phyloP scores from a whole-genome alignment of 2,113 vertebrate genomes.

The Lycocorax pyrrhopterus region DNA sequence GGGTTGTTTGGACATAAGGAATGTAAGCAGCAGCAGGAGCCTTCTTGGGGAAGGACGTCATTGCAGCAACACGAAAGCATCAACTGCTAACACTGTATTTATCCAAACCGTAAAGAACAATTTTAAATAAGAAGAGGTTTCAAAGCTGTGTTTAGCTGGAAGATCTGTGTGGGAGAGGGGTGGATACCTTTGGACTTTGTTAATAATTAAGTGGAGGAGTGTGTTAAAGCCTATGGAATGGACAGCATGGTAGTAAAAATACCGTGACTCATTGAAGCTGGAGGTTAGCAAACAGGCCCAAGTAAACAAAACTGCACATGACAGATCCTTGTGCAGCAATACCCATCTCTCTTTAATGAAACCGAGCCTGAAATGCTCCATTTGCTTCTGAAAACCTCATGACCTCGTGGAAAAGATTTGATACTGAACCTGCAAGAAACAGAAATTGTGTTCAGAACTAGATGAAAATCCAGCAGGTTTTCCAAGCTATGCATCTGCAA shows the following conservation, averaged over 20 bases:
- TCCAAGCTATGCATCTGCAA: neutral
- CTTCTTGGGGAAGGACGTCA: neutral
- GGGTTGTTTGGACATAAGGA: neutral
- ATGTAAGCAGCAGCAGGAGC: neutral
- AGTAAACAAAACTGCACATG: conserved; percentile 36
- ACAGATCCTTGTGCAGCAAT: neutral
- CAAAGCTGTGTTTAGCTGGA: conserved; percentile 30
- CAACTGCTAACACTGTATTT: conserved; percentile 7
- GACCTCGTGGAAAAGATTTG: neutral
- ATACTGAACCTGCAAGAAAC: neutral
- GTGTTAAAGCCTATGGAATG: conserved; percentile 47
- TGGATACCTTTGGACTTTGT: conserved; percentile 56
- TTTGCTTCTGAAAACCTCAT: neutral
- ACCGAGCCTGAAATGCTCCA: neutral
- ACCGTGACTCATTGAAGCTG: conserved; percentile 23
- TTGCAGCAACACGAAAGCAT: neutral
- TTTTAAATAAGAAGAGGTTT: conserved; percentile 33
- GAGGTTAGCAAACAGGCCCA: conserved; percentile 34
- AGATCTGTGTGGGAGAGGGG: conserved; percentile 60
- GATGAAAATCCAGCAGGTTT: neutral
- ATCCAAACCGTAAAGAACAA: neutral
- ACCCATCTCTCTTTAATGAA: neutral
- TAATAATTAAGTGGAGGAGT: conserved; percentile 55
- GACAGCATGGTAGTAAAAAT: conserved; percentile 43
- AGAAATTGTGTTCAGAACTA: neutral